Evolutionary conservation across 2,797 vertebrate species (phyloP), one percentile per base, ranked within the genome.

Genomic region (Apogon talboti): DNA sequence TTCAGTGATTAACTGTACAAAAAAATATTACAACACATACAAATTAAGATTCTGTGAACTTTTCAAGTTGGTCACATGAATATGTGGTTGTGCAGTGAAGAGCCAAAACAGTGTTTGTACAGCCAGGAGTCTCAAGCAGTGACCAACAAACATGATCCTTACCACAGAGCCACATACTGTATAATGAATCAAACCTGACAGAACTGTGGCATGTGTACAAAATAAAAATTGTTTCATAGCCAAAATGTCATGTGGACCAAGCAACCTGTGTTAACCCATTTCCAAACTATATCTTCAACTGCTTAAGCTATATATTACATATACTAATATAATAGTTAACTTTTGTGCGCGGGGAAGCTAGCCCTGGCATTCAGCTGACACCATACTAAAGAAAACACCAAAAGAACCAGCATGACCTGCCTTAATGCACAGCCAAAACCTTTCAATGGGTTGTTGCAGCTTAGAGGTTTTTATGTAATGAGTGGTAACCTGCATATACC

Each of bases 1-100:
- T 48, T 18, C 16, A 47, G 42, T 78, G 47, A 68, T 55, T 74
- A 67, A 75, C 47, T 74, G 58, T 72, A 81, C 58, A 81, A 70
- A 73, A 73, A 18, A 24, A 42, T 62, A 18, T 16, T 58, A 19
- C 13, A 53, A 68, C 45, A 71, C 57, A 57, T 41, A 57, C 11
- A 72, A 62, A 49, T 16, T 10, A 15, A 71, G 7, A 61, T 38
- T 44, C 21, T 41, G 35, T 73, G 54, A 52, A 12, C 21, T 67
- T 50, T 50, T 51, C 62, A 4, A 40, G 12, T n/a, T 37, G 37
- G 35, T 2, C 47, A 11, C 64, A 48, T 81, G 71, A 7, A 66
- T 49, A 37, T 60, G 37, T 71, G 68, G 35, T 81, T 62, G 57
- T 65, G 47, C 28, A 59, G 12, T 59, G 40, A 45, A 53, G 3